A percentile compares a stretch with the other conserved stretches of the same genome.
Conservation (phyloP, 2,888 invertebrate genomes). For the Caenorhabditis sp. region DNA sequence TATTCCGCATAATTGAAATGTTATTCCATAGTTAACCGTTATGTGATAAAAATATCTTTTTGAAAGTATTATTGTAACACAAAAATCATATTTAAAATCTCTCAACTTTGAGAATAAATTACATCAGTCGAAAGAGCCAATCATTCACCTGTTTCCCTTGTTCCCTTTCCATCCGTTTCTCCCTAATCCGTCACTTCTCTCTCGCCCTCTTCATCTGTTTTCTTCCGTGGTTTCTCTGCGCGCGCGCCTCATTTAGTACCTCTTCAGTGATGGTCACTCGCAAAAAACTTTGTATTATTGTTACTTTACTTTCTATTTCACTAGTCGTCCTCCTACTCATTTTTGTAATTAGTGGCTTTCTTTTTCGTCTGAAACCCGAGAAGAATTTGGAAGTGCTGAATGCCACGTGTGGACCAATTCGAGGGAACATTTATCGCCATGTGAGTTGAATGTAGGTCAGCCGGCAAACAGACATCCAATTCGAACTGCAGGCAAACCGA, state of each 20-base stretch:
- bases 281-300: neutral
- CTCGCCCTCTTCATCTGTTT: neutral
- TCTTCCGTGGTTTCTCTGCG: neutral
- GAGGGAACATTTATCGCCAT: constrained; percentile 39
- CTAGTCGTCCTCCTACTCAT: neutral
- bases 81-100: no score
- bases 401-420: constrained; percentile 45
- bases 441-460: constrained; percentile 13
- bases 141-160: neutral
- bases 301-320: neutral
- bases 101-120: no score
- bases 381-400: constrained; percentile 11
- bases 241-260: constrained; percentile 4
- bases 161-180: neutral
- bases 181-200: neutral
- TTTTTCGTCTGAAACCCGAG: constrained; percentile 30
- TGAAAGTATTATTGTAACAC: no score
- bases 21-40: no score
- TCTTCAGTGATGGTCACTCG: neutral
- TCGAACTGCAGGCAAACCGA: constrained; percentile 15
- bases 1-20: no score
- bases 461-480: neutral
- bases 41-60: no score
- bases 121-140: no score
- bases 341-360: constrained; percentile 19